Conservation (phyloP, 30 jellyfish, hydroid and myxozoan genomes). For the Morbakka virulenta region DNA sequence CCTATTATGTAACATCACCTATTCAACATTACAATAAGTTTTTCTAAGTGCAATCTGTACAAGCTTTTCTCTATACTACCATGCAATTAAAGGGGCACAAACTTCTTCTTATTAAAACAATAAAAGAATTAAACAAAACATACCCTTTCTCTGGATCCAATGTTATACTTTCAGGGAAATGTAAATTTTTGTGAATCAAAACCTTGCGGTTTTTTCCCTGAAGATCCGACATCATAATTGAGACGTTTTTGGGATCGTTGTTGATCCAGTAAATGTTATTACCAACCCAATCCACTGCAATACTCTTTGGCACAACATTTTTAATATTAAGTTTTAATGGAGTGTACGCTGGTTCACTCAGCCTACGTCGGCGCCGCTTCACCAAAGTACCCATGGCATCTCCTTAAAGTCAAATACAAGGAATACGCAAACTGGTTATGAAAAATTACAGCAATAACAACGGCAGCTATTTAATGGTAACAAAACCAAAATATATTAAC, state of each 20-base stretch:
- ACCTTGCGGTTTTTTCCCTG: slow-evolving; percentile 33
- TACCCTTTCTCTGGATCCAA: slow-evolving; percentile 86
- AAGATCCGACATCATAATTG: slow-evolving; percentile 73
- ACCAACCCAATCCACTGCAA: slow-evolving; percentile 93
- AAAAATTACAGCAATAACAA: too few species aligned
- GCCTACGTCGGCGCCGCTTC: slow-evolving; percentile 19
- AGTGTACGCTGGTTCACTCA: slow-evolving; percentile 27
- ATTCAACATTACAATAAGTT: too few species aligned
- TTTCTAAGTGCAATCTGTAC: too few species aligned
- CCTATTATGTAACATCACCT: too few species aligned
- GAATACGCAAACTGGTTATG: neutral
- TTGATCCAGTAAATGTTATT: slow-evolving; percentile 84
- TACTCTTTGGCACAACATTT: slow-evolving; percentile 53
- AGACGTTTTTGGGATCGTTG: slow-evolving; percentile 25
- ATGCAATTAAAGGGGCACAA: too few species aligned
- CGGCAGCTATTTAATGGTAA: too few species aligned
- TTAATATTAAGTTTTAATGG: neutral
- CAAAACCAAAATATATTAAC: too few species aligned
- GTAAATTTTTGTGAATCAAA: slow-evolving; percentile 6
- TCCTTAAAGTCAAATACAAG: neutral
- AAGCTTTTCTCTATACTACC: too few species aligned
- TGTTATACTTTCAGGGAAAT: slow-evolving; percentile 39
- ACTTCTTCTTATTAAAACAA: too few species aligned
- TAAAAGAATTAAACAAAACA: too few species aligned
- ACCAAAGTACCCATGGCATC: neutral